Evolutionary conservation across 2,888 invertebrate species (phyloP), one percentile per base, ranked within the genome.

Genomic region (Perizoma affinitatum): DNA sequence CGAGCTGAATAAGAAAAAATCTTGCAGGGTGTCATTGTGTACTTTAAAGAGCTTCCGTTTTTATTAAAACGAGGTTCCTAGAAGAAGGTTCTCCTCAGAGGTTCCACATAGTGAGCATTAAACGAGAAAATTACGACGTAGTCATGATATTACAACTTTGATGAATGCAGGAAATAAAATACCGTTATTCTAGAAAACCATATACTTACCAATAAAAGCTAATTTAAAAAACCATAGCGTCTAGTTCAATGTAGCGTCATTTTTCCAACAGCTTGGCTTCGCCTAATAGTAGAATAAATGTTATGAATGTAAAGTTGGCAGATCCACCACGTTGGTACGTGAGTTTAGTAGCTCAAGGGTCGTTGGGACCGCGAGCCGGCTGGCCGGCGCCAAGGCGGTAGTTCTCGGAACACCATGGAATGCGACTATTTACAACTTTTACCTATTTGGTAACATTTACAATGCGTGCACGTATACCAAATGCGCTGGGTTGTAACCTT

Each of bases 341-440:
- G 48, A 50, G 70, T 69, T 80, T 82, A 71, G 72, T 79, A 74
- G 73, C 69, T 79, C 75, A 63, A 68, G 60, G 65, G 63, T 54
- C 69, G 58, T 11, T 49, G 55, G 58, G 54, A 68, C 67, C 45
- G 56, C 43, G 58, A 63, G 66, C 71, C 44, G 73, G 69, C 75
- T 72, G 74, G 71, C 71, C 83, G 87, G 88, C 88, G 88, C 87
- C 87, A 82, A 73, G 70, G 73, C 75, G 71, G 78, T 79, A 74
- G 76, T 90, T 88, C 88, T 83, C 75, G 86, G 88, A 90, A 90
- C 83, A 78, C 83, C 71, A 73, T 73, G 88, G 88, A 86, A 88
- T 89, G 88, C 84, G 84, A 86, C 88, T 88, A 86, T 90, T 91
- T 88, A 88, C 87, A 88, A 89, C 87, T 87, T 88, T 90, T 89